Evolutionary conservation across 2,113 vertebrate species (phyloP).

Genomic region (Nyctibius bracteatus): DNA sequence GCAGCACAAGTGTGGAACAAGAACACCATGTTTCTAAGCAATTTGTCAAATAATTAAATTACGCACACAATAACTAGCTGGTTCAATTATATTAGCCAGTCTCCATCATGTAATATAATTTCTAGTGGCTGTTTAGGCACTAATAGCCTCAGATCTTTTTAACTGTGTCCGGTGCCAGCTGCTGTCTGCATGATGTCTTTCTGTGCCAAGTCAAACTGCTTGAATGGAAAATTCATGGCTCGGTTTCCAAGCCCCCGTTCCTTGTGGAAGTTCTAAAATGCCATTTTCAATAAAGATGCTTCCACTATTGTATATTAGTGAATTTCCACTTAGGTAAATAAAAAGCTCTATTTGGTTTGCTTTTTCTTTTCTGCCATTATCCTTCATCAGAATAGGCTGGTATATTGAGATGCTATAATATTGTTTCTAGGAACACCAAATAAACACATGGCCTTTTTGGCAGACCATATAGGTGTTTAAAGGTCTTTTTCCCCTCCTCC

Average conservation of each 20-base stretch:
- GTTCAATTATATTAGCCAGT: conserved; percentile 64
- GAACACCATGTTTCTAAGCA: conserved; percentile 51
- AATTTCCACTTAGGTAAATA: neutral
- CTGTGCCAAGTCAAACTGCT: conserved; percentile 48
- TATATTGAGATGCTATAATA: neutral
- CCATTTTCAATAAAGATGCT: neutral
- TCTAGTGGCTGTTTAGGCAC: conserved; percentile 62
- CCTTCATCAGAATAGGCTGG: neutral
- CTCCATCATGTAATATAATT: conserved; percentile 67
- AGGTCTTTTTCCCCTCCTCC: neutral
- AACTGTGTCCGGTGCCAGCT: conserved; percentile 55
- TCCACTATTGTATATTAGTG: neutral
- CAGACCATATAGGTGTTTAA: neutral
- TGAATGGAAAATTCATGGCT: conserved; percentile 46
- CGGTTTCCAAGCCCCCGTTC: neutral
- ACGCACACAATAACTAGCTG: conserved; percentile 59
- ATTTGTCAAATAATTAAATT: conserved; percentile 73
- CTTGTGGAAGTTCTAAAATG: conserved; percentile 20
- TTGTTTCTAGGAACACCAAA: neutral
- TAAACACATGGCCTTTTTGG: neutral
- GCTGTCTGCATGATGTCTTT: conserved; percentile 6
- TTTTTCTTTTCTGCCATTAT: neutral
- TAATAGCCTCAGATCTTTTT: conserved; percentile 65
- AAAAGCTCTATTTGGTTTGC: neutral
- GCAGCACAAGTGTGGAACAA: neutral